A percentile compares a stretch with the other conserved stretches of the same genome.
Conservation (phyloP, 2,888 invertebrate species). For the Nomada flava region DNA sequence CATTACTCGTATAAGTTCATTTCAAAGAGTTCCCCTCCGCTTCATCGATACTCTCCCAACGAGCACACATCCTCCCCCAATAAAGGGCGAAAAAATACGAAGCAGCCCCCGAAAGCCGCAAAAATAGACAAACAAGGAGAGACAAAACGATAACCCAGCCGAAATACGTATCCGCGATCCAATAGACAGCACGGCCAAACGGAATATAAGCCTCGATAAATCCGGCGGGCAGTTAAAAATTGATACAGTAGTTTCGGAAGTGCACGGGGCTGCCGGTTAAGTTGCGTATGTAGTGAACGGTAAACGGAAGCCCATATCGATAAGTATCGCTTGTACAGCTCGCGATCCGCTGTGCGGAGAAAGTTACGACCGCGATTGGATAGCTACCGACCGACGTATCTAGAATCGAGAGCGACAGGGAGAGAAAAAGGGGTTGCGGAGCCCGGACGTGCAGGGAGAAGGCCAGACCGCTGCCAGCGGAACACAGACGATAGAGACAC, state of each 20-base stretch:
- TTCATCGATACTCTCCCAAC: background rate
- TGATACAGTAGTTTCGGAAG: conserved; percentile 79
- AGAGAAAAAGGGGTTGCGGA: conserved; percentile 31
- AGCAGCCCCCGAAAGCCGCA: too few species aligned
- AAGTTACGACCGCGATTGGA: conserved; percentile 43
- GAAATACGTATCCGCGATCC: conserved; percentile 47
- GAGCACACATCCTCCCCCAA: background rate
- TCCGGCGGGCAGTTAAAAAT: conserved; percentile 77
- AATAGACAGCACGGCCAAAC: conserved; percentile 46
- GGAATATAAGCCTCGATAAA: conserved; percentile 76
- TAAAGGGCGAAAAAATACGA: too few species aligned
- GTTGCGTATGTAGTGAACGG: conserved; percentile 80
- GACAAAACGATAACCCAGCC: conserved; percentile 23
- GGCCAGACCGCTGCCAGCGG: conserved; percentile 4
- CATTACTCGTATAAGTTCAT: too few species aligned
- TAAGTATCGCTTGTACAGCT: conserved; percentile 79
- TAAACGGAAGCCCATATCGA: conserved; percentile 82
- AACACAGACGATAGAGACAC: background rate
- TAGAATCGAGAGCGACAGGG: conserved; percentile 17
- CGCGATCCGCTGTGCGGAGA: conserved; percentile 60
- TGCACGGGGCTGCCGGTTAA: conserved; percentile 74
- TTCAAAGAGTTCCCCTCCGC: conserved; percentile 36
- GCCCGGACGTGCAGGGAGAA: conserved; percentile 12
- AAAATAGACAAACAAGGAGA: background rate
- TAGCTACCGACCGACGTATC: conserved; percentile 31